Evolutionary conservation across 2,113 vertebrate species (phyloP).

Genomic region (Clarias macrocephalus): DNA sequence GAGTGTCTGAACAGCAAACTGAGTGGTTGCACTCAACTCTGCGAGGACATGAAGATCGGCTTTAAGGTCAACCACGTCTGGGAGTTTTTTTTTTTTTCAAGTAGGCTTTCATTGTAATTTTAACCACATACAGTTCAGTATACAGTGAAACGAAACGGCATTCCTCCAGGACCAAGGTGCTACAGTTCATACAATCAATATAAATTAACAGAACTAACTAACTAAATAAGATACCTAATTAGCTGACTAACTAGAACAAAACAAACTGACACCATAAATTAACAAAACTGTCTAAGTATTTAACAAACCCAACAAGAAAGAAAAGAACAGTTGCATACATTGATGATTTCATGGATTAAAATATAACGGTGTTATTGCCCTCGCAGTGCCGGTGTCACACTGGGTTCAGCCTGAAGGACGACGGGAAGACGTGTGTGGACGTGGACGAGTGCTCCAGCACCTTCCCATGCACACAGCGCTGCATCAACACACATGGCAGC

Average conservation of each 20-base stretch:
- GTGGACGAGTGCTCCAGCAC: conserved; percentile 89
- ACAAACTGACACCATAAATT: too few species aligned
- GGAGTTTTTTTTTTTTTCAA: background rate
- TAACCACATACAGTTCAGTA: too few species aligned
- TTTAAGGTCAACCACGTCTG: conserved; percentile 78
- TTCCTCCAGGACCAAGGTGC: too few species aligned
- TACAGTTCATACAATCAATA: too few species aligned
- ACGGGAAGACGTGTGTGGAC: conserved; percentile 89
- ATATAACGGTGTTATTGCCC: background rate
- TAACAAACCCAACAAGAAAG: background rate
- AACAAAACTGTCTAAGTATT: too few species aligned
- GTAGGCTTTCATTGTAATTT: too few species aligned
- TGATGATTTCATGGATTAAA: background rate
- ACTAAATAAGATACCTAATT: too few species aligned
- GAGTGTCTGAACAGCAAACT: conserved; percentile 91
- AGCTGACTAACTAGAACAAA: too few species aligned
- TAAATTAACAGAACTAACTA: too few species aligned
- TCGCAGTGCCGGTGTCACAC: conserved; percentile 89
- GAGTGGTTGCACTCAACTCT: conserved; percentile 94
- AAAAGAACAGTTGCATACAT: too few species aligned
- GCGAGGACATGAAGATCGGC: conserved; percentile 91
- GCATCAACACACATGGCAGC: conserved; percentile 92
- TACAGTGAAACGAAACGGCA: too few species aligned
- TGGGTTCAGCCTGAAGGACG: conserved; percentile 90
- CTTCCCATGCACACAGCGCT: conserved; percentile 93